Conservation (phyloP, 2,797 vertebrate genomes). For the Chromobotia macracanthus region DNA sequence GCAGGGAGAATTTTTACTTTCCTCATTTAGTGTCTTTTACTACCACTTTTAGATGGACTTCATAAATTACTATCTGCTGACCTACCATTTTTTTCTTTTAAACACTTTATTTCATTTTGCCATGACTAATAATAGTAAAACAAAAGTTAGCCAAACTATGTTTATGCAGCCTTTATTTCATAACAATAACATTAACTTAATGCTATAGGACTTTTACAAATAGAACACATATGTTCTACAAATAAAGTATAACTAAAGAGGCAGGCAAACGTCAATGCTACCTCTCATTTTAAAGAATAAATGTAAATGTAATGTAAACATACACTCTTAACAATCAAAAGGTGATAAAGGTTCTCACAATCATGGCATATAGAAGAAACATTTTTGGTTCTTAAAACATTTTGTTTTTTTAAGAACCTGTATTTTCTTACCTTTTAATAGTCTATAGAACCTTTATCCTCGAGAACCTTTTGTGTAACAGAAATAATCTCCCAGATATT, state of each 20-base stretch:
- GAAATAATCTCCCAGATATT: too few species aligned
- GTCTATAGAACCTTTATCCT: too few species aligned
- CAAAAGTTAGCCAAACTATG: not conserved
- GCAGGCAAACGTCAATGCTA: too few species aligned
- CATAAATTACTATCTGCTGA: not conserved
- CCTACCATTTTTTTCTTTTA: not conserved
- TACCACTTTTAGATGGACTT: conserved; percentile 1
- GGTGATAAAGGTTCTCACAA: too few species aligned
- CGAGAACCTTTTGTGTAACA: too few species aligned
- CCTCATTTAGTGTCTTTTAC: conserved; percentile 45
- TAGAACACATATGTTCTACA: not conserved
- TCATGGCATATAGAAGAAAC: too few species aligned
- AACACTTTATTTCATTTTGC: not conserved
- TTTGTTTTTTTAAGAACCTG: too few species aligned
- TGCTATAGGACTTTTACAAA: not conserved
- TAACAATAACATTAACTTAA: not conserved
- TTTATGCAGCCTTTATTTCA: not conserved
- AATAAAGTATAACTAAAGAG: not conserved
- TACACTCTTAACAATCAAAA: too few species aligned
- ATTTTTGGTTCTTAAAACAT: too few species aligned
- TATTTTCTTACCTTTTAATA: too few species aligned
- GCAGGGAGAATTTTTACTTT: conserved; percentile 70
- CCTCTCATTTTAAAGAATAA: too few species aligned
- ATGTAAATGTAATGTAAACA: too few species aligned
- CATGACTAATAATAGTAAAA: not conserved